Evolutionary conservation across 2,113 vertebrate genomes (phyloP).

Genomic region (Pangasianodon gigas): DNA sequence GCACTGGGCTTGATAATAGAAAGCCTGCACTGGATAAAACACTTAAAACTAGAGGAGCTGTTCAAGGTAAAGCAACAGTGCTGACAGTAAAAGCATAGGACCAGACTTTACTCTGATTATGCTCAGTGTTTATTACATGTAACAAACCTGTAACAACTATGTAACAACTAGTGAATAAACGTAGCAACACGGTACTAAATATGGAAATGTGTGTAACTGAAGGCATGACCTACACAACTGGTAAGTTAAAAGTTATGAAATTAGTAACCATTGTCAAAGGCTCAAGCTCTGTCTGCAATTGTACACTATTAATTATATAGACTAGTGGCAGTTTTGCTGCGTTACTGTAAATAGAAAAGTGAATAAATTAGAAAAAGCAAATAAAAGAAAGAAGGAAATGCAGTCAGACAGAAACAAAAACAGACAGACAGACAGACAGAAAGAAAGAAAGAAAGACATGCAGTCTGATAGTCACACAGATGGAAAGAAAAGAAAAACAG

Average conservation of each 20-base stretch:
- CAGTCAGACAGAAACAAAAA: not conserved
- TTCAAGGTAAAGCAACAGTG: not conserved
- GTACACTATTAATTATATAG: too few species aligned
- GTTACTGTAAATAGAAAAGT: not conserved
- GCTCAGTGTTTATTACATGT: not conserved
- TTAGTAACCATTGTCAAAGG: not conserved
- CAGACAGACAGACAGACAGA: not conserved
- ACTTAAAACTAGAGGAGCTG: not conserved
- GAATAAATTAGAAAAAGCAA: not conserved
- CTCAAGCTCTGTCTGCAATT: too few species aligned
- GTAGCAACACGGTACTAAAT: not conserved
- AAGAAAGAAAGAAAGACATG: constrained; percentile 16
- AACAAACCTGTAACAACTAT: not conserved
- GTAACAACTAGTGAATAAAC: not conserved
- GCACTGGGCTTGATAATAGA: not conserved
- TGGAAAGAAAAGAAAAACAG: too few species aligned
- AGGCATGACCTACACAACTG: not conserved
- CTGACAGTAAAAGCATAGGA: not conserved
- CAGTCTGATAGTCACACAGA: not conserved
- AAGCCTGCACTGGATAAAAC: not conserved
- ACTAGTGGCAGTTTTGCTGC: not conserved
- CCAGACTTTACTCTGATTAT: not conserved
- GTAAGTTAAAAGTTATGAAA: not conserved
- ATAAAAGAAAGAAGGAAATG: not conserved
- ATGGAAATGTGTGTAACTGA: not conserved